Percentiles rank a stretch among this genome's conserved stretches.
Evolutionary conservation across 2,113 vertebrate species (phyloP).

Genomic region (Panurus biarmicus): DNA sequence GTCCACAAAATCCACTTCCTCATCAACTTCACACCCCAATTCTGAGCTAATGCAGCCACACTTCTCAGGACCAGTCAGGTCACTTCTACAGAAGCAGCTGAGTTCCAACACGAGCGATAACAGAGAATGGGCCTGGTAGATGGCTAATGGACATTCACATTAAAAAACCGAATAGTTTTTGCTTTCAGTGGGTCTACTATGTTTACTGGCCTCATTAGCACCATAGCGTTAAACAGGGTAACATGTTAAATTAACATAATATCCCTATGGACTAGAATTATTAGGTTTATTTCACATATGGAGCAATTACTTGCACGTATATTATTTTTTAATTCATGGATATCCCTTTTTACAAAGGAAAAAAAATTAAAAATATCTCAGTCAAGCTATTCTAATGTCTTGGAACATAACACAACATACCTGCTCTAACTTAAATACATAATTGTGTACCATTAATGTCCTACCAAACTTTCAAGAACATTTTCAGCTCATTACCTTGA

Average conservation of each 20-base stretch:
- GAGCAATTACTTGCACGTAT: background rate
- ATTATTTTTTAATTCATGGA: background rate
- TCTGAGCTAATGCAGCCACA: background rate
- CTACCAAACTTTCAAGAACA: background rate
- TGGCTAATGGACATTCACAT: background rate
- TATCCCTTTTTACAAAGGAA: background rate
- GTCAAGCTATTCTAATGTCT: background rate
- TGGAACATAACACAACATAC: background rate
- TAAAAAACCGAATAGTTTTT: background rate
- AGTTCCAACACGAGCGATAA: background rate
- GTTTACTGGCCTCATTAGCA: background rate
- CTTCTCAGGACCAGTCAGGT: background rate
- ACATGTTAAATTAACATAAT: background rate
- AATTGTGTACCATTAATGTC: background rate
- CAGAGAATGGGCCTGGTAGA: accelerated
- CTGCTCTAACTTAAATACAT: background rate
- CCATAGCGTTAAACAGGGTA: background rate
- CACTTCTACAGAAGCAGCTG: background rate
- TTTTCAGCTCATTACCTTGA: background rate
- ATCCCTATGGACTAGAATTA: background rate
- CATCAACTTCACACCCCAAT: background rate
- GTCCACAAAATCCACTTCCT: background rate
- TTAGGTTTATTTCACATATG: background rate
- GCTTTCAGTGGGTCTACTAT: background rate
- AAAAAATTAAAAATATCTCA: background rate